Conservation (phyloP, 1,140 invertebrate genomes). For the Trachymyrmex septentrionalis region DNA sequence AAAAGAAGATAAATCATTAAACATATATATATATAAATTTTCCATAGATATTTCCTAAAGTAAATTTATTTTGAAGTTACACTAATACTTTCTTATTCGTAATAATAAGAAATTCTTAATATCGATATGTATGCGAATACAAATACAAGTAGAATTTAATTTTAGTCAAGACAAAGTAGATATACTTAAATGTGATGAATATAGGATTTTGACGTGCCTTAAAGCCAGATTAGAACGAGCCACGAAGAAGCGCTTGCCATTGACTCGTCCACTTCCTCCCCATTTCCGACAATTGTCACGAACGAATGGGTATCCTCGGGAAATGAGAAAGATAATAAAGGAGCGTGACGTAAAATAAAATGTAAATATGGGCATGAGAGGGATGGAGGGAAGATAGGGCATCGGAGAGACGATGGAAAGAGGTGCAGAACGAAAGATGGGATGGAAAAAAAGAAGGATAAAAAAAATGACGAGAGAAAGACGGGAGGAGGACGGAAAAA, state of each 20-base stretch:
- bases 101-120: neutral
- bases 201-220: conserved; percentile 38
- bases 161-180: neutral
- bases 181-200: conserved; percentile 41
- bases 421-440: conserved; percentile 53
- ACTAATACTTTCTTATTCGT: neutral
- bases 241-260: conserved; percentile 68
- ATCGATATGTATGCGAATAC: neutral
- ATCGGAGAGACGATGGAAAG: conserved; percentile 47
- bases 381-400: conserved; percentile 41
- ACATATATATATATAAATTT: neutral
- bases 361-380: conserved; percentile 72
- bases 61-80: neutral
- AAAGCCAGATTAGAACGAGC: conserved; percentile 68
- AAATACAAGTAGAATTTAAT: conserved; percentile 33
- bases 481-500: conserved; percentile 74
- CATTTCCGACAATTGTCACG: conserved; percentile 77
- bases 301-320: conserved; percentile 71
- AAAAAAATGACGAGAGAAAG: conserved; percentile 58
- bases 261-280: conserved; percentile 75
- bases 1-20: neutral
- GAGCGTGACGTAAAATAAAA: conserved; percentile 80
- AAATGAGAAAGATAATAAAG: conserved; percentile 81
- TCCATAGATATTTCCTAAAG: neutral
- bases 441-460: conserved; percentile 47